Base-by-base conservation (phyloP, 2,888 invertebrate species). In the Minunthozetes semirufus region DNA sequence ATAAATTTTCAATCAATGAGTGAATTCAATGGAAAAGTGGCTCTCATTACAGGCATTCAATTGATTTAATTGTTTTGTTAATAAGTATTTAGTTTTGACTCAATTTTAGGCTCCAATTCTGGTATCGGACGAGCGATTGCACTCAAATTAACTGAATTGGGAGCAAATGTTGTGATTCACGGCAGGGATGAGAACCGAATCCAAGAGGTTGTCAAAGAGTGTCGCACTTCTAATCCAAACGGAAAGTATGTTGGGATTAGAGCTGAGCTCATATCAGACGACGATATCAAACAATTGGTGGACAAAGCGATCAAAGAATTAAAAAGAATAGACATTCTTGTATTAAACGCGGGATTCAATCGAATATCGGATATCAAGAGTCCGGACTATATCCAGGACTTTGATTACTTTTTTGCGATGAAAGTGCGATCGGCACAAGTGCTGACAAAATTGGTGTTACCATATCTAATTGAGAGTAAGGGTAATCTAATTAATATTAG, bases 91-190 rank as follows among this genome's bases (percentile, higher is more conserved):
- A n/a, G n/a, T n/a, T n/a, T n/a, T n/a, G n/a, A n/a, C n/a, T n/a
- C n/a, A n/a, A n/a, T n/a, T n/a, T n/a, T n/a, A 70, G 70, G 70
- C n/a, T 70, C 70, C 11, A 70, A 48, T 25, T 70, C 70, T 48
- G 70, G 70, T 6, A 70, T 70, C 15, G 70, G 70, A 19, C n/a
- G 48, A n/a, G 70, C 13, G 11, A 27, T 17, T 3, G 70, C 70
- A 2, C n/a, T 48, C 0, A 17, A 70, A 27, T 48, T 70, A 27
- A 25, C 70, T 8, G 6, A 25, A 25, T 48, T 22, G 13, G 70
- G 70, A 1, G 70, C 25, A 0, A 11, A 70, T 46, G 48, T 70
- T 25, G 70, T 70, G 25, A 17, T 70, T 8, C 42, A 42, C 25
- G 70, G 70, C 11, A 42, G 70, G 11, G 70, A 70, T 19, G 70